A percentile compares a stretch with the other conserved stretches of the same genome.
These are phyloP conservation scores for Struthidea cinerea DNA, from an alignment of 2,113 vertebrate genomes.

Conservation along the genomic window DNA sequence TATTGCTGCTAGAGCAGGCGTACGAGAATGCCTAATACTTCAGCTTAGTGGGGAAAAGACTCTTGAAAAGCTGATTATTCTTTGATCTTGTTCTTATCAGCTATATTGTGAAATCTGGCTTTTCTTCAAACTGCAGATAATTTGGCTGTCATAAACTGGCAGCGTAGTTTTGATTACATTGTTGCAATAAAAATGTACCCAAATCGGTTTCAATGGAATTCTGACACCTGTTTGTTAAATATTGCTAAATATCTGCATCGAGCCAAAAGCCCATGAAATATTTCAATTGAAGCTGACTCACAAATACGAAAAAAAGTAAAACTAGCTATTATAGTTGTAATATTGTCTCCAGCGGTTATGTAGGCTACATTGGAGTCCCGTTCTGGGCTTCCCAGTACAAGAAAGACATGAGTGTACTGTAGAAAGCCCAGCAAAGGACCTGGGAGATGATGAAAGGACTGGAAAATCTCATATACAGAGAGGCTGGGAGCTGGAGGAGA, in stretches of 20 bases:
- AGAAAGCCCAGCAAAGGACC: neutral
- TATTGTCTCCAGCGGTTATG: neutral
- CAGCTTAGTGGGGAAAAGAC: neutral
- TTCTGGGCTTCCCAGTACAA: neutral
- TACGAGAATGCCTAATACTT: neutral
- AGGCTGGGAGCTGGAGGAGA: neutral
- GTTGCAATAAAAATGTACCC: neutral
- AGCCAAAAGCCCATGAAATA: neutral
- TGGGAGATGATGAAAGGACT: neutral
- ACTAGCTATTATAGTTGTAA: neutral
- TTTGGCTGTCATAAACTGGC: constrained; percentile 27
- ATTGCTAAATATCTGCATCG: neutral
- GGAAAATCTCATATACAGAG: neutral
- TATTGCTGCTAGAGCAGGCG: neutral
- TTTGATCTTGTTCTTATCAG: neutral
- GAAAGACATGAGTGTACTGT: neutral
- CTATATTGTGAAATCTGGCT: neutral
- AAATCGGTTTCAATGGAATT: neutral
- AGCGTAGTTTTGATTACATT: neutral
- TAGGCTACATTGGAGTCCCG: neutral
- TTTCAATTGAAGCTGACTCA: neutral
- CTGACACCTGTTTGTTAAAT: constrained; percentile 21
- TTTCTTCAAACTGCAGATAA: constrained; percentile 3
- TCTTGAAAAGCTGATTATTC: neutral
- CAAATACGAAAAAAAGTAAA: neutral